Evolutionary conservation across 2,888 invertebrate species (phyloP), one percentile per base, ranked within the genome.

Genomic region (Spicauda simplicius): DNA sequence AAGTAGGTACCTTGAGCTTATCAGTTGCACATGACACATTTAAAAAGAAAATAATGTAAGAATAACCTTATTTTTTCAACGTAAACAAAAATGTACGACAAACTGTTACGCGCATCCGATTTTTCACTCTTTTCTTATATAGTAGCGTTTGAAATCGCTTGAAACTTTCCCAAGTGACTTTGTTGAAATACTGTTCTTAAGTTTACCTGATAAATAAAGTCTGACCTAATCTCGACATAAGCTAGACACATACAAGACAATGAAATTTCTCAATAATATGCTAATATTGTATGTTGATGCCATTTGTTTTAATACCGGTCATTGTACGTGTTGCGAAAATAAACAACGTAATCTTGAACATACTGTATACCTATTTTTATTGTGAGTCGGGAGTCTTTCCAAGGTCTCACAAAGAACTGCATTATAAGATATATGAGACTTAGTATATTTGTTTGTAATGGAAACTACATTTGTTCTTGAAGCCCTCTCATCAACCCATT

Each of bases 1-100:
- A 70, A 71, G 37, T 18, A 53, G 53, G 70, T 65, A 69, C 74
- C 73, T 74, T 73, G 73, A 70, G 70, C 66, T 73, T 73, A 74
- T 73, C 74, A 65, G 16, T 41, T n/a, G 30, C n/a, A 19, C 60
- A 60, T 66, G 66, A 66, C 66, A 66, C 66, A 66, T 66, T 60
- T 66, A 55, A 60, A 62, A 66, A 65, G 65, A 66, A 66, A 60
- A 66, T 55, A 61, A 66, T 61, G 55, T 30, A 50, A 58, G 58
- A 66, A 50, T 56, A 60, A 61, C 60, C 60, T 67, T 61, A 55
- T 61, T 66, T 59, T 52, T 65, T 48, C 20, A 56, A 30, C 30
- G 50, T 16, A 50, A 50, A 16, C 16, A 61, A 45, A 19, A 19
- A 52, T 18, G 52, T 12, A 61, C 18, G 18, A 14, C 14, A 4